Conservation (phyloP, 2,113 vertebrate species). For the Periophthalmodon schlosseri region DNA sequence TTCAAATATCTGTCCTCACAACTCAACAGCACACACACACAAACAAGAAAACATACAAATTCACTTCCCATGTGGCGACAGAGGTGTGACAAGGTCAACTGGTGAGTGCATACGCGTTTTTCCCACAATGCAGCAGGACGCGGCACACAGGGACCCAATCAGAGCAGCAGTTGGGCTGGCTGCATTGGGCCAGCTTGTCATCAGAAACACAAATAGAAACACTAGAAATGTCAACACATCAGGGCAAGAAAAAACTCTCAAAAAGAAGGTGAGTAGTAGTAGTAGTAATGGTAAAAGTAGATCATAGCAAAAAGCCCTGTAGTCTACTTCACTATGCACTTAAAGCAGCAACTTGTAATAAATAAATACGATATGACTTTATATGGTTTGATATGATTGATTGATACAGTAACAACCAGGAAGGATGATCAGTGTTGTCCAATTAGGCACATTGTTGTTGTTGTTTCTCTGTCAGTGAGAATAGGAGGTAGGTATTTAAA, state of each 20-base stretch:
- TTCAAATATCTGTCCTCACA: neutral
- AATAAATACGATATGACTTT: no score
- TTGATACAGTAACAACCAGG: no score
- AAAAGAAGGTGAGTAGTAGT: neutral
- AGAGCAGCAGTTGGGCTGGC: slow-evolving; percentile 24
- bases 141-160: slow-evolving; percentile 34
- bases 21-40: neutral
- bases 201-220: slow-evolving; percentile 47
- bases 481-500: no score
- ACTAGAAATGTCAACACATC: slow-evolving; percentile 44
- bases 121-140: slow-evolving; percentile 38
- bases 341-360: no score
- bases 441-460: no score
- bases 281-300: neutral
- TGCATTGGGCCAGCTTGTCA: slow-evolving; percentile 39
- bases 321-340: no score
- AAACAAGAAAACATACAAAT: slow-evolving; percentile 23
- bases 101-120: slow-evolving; percentile 29
- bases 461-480: no score
- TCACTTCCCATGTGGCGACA: slow-evolving; percentile 34
- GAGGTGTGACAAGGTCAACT: slow-evolving; percentile 50
- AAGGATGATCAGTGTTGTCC: no score
- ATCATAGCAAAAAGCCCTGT: neutral
- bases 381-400: no score
- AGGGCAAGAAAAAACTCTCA: neutral